Conservation (phyloP, 2,113 vertebrate species). For the Silurus meridionalis region DNA sequence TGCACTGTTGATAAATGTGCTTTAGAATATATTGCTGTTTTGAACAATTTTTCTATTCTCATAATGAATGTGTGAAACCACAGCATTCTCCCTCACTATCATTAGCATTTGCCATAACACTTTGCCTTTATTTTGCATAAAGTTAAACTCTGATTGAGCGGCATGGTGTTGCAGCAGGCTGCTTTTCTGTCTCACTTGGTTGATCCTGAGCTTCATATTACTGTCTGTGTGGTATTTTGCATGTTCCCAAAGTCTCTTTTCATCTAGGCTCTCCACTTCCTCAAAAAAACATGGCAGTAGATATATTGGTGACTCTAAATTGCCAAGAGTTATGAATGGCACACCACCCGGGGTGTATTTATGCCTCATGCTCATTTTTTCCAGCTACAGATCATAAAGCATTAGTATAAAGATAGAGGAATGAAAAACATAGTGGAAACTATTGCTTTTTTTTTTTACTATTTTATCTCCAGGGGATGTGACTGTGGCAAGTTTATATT, state of each 20-base stretch:
- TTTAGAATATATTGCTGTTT: background rate
- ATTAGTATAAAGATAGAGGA: background rate
- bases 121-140: conserved; percentile 14
- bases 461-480: no score
- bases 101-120: background rate
- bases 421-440: background rate
- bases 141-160: background rate
- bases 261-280: background rate
- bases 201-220: background rate
- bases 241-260: background rate
- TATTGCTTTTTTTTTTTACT: background rate
- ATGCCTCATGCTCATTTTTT: background rate
- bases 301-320: background rate
- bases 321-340: background rate
- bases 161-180: background rate
- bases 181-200: no score
- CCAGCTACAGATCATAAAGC: background rate
- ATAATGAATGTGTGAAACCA: background rate
- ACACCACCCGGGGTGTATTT: background rate
- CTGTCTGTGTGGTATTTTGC: background rate
- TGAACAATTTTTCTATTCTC: background rate
- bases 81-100: background rate
- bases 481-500: background rate
- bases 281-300: background rate
- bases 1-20: background rate